Base-by-base conservation (phyloP, 2,797 vertebrate genomes). In the Aldrovandia affinis region DNA sequence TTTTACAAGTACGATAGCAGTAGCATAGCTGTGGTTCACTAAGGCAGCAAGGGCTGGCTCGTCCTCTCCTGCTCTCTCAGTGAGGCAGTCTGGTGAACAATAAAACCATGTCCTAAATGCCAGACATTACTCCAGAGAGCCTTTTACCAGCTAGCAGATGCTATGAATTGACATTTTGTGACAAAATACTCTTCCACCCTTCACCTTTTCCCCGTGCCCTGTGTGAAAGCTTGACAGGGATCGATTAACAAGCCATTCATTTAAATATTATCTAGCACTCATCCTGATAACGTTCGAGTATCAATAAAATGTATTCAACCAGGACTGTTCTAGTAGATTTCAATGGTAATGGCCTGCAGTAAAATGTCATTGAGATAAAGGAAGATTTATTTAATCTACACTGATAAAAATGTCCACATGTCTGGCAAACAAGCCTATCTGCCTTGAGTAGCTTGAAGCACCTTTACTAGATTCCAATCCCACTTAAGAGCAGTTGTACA, bases 341-440 rank as follows among this genome's bases (percentile, higher is more conserved):
- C 42, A 10, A 7, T n/a, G 8, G n/a, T 70, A 30, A 68, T 44
- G 70, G 12, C 6, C 39, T 25, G 25, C 73, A 44, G 7, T 77
- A 77, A 77, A n/a, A 42, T 39, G 44, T 47, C 39, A 25, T 9
- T 3, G 22, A 75, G 39, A 75, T 12, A 77, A 47, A 47, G 73
- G 39, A 77, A 47, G 18, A 77, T 77, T 77, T 77, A 73, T 77
- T 47, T 77, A 25, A 77, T 47, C 22, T 77, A 28, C 8, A 77
- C 2, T n/a, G 2, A 47, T 47, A 77, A 77, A 77, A 12, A 39
- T 77, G 44, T 44, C 73, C 8, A 36, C 15, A 25, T 47, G 73
- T 47, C 22, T 47, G 39, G 39, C 39, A 77, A 47, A 44, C 73
- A 77, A 77, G 42, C 42, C 73, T n/a, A 20, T 73, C 42, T 44